Evolutionary conservation across 2,113 vertebrate genomes (phyloP).

Genomic region (Triplophysa tibetana): DNA sequence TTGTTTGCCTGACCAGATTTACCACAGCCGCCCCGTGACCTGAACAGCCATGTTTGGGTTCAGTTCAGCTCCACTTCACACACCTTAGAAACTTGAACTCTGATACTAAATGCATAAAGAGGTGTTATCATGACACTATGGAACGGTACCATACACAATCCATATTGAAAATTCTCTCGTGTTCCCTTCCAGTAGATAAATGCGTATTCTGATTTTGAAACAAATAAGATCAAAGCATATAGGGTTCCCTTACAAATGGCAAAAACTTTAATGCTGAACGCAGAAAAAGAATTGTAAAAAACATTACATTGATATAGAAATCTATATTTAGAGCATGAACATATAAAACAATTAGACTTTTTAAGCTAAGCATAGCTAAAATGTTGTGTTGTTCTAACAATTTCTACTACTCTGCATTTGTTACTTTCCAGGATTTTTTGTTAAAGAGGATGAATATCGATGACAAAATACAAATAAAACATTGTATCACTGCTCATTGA

Average conservation of each 20-base stretch:
- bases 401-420: background rate
- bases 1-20: conserved; percentile 58
- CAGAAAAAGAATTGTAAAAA: background rate
- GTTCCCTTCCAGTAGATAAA: background rate
- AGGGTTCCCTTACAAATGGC: too few species aligned
- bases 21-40: conserved; percentile 64
- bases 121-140: background rate
- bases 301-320: background rate
- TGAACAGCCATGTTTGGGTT: background rate
- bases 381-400: background rate
- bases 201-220: background rate
- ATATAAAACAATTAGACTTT: background rate
- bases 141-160: background rate
- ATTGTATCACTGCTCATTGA: background rate
- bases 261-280: too few species aligned
- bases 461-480: background rate
- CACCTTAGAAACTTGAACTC: conserved; percentile 2
- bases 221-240: too few species aligned
- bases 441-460: too few species aligned
- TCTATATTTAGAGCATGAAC: background rate
- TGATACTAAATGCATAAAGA: background rate
- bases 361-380: background rate
- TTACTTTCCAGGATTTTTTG: background rate
- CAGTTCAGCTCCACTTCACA: background rate
- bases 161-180: background rate